Base-by-base conservation (phyloP, 2,113 vertebrate species). In the Nipponia nippon region DNA sequence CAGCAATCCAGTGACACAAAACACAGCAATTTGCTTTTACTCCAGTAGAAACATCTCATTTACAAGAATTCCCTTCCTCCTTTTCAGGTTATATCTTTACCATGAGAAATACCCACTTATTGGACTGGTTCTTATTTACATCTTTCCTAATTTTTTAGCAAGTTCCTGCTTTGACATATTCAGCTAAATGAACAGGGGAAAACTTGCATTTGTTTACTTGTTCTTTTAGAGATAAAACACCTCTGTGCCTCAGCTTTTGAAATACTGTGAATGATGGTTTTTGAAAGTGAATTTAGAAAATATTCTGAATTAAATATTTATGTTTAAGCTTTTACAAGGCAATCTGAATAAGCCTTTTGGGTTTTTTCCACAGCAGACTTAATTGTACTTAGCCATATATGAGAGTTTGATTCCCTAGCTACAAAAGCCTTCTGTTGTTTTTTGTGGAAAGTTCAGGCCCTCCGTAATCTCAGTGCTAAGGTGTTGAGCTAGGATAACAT, bases 241-340 rank as follows among this genome's bases (percentile, higher is more conserved):
- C 84, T 95, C 93, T 80, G 77, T 95, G 87, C 81, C 91, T 96
- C 84, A 95, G 92, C 86, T 96, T 97, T 97, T 97, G 97, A 97
- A 97, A 97, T 87, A 49, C 81, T 72, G 83, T 95, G 93, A 96
- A 96, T 94, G 94, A 96, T 90, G 91, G 46, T 2, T 83, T 97
- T 96, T 97, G 89, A 93, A 96, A 96, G 94, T 90, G 95, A 95
- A 95, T 93, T 95, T 97, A 92, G 95, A 97, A 94, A 92, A 95
- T 87, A 94, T 90, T 87, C 92, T 85, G 93, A 96, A 97, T 97
- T 94, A 97, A 97, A 97, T 97, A 97, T 96, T 97, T 93, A 97
- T 97, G 96, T 87, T 95, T 89, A 97, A 90, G 95, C 91, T 97
- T 94, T 97, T 96, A 92, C 81, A 92, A 96, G 83, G 80, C 95